phyloP scores from a whole-genome alignment of 2,113 vertebrate genomes.

The Hippocampus guttulatus region DNA sequence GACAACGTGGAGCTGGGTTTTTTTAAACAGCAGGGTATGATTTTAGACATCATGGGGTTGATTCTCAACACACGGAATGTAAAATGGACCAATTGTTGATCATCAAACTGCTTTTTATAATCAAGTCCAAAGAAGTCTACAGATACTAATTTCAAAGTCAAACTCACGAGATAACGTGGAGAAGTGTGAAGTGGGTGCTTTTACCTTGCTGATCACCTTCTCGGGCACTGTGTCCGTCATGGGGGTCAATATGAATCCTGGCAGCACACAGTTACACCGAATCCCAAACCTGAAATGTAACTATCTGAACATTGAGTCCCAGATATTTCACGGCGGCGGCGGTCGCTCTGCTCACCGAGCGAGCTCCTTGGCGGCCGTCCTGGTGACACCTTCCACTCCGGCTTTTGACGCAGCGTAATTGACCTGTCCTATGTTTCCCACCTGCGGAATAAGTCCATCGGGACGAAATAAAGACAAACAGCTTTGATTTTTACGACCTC shows the following conservation, averaged over 20 bases:
- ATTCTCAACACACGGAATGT: too few relatives aligned
- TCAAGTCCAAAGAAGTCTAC: too few relatives aligned
- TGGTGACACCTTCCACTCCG: constrained; percentile 81
- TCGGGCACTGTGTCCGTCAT: constrained; percentile 79
- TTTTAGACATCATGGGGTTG: not conserved
- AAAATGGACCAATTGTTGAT: too few relatives aligned
- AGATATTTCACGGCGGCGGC: rapidly evolving
- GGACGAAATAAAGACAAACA: not conserved
- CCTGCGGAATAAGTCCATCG: constrained; percentile 57
- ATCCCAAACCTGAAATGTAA: constrained; percentile 48
- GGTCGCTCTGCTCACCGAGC: constrained; percentile 63
- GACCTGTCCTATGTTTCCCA: constrained; percentile 82
- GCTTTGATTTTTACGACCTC: too few relatives aligned
- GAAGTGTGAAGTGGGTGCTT: not conserved
- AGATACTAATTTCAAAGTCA: too few relatives aligned
- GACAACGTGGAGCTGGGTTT: too few relatives aligned
- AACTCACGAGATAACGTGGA: not conserved
- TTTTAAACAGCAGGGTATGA: too few relatives aligned
- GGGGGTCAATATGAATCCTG: constrained; percentile 65
- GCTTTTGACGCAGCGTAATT: constrained; percentile 85
- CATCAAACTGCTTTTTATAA: not conserved
- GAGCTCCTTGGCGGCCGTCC: constrained; percentile 78
- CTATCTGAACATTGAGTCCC: not conserved
- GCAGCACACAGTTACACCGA: constrained; percentile 70
- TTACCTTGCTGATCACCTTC: constrained; percentile 77